Conservation (phyloP, 2,888 invertebrate species). For the Phoenoteleia sp. region DNA sequence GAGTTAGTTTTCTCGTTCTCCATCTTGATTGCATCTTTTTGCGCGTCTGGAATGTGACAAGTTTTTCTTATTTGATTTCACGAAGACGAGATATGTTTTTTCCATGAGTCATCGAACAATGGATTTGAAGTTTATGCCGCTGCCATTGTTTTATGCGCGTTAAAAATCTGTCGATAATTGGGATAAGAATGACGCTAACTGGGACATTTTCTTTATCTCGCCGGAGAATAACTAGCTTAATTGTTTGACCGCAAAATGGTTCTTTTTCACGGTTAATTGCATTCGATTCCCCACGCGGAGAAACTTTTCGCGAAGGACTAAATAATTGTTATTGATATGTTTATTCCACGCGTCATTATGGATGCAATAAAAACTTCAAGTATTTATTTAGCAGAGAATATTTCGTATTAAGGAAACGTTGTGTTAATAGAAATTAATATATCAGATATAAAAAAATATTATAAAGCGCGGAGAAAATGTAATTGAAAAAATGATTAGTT, state of each 20-base stretch:
- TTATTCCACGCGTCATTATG: background rate
- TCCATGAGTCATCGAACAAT: constrained; percentile 27
- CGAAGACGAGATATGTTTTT: constrained; percentile 1
- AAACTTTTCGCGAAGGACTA: constrained; percentile 42
- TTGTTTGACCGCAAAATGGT: constrained; percentile 58
- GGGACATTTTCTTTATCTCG: constrained; percentile 54
- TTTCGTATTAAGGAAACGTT: too few species aligned
- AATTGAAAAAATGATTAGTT: too few species aligned
- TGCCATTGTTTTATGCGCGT: constrained; percentile 9
- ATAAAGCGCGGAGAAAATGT: too few species aligned
- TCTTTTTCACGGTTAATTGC: constrained; percentile 18
- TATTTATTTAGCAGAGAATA: too few species aligned
- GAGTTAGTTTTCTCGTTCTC: background rate
- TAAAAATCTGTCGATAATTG: constrained; percentile 36
- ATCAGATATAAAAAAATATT: too few species aligned
- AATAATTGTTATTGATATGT: constrained; percentile 45
- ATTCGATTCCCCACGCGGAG: constrained; percentile 6
- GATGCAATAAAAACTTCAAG: background rate
- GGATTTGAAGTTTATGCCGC: background rate
- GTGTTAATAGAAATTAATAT: too few species aligned
- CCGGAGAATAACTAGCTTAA: constrained; percentile 39
- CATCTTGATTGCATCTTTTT: background rate
- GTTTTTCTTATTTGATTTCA: constrained; percentile 30
- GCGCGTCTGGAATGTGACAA: constrained; percentile 14
- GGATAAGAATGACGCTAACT: constrained; percentile 44